Conservation (phyloP, 2,797 vertebrate genomes). For the Hafferia zeledoni region DNA sequence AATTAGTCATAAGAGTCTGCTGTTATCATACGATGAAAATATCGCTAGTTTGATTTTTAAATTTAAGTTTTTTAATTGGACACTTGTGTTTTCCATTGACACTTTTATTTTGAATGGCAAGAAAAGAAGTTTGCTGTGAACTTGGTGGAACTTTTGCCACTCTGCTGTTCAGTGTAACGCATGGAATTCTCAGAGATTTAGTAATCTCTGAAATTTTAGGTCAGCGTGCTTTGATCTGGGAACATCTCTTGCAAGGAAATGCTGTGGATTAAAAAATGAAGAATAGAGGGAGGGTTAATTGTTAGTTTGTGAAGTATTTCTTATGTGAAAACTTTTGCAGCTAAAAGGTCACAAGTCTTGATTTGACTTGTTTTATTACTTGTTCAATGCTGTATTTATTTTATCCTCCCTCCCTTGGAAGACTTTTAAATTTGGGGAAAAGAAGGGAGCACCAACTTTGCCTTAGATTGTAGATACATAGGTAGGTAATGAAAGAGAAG, state of each 20-base stretch:
- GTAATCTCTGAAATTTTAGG: background rate
- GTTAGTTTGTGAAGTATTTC: background rate
- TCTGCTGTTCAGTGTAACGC: background rate
- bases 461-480: background rate
- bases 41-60: background rate
- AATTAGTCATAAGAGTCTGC: background rate
- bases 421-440: background rate
- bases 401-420: background rate
- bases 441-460: fast-evolving
- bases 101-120: background rate
- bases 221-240: background rate
- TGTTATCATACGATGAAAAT: background rate
- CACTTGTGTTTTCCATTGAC: background rate
- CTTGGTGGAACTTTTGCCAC: background rate
- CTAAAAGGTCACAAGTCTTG: background rate
- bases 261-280: background rate
- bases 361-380: background rate
- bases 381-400: background rate
- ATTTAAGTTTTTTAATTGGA: background rate
- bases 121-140: background rate
- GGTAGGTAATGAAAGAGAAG: background rate
- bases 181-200: background rate
- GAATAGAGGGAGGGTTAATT: background rate
- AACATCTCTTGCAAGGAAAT: background rate
- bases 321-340: fast-evolving